phyloP scores from a whole-genome alignment of 2,113 vertebrate genomes.

The Laterallus jamaicensis region DNA sequence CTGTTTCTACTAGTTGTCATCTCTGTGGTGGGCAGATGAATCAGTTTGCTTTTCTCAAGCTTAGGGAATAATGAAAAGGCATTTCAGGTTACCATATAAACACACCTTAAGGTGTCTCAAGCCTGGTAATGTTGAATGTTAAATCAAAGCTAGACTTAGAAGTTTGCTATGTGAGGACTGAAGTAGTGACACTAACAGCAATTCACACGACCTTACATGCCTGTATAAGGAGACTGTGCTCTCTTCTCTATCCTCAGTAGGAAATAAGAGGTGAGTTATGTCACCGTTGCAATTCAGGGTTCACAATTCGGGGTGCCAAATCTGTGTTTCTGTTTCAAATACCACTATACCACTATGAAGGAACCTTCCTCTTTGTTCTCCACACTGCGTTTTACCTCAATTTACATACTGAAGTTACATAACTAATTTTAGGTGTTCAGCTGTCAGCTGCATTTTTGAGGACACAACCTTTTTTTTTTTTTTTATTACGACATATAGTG shows the following conservation, averaged over 20 bases:
- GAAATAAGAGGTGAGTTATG: neutral
- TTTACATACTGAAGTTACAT: neutral
- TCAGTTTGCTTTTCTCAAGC: neutral
- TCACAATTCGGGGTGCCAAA: neutral
- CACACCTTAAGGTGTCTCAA: neutral
- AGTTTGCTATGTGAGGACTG: neutral
- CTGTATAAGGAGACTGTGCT: neutral
- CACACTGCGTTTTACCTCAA: neutral
- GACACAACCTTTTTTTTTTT: neutral
- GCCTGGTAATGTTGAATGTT: neutral
- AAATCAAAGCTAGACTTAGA: neutral
- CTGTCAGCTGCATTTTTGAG: neutral
- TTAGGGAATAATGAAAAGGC: neutral
- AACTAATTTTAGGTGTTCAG: neutral
- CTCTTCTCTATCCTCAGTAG: neutral
- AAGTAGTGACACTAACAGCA: neutral
- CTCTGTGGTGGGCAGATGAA: neutral
- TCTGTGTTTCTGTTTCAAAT: neutral
- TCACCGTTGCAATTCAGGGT: neutral
- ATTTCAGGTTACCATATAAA: neutral
- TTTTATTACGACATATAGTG: too few relatives aligned
- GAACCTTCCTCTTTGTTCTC: neutral
- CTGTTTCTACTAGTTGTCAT: fast-evolving
- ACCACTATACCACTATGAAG: neutral
- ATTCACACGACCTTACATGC: neutral